phyloP scores from a whole-genome alignment of 2,113 vertebrate species.

The Cottus gobio region DNA sequence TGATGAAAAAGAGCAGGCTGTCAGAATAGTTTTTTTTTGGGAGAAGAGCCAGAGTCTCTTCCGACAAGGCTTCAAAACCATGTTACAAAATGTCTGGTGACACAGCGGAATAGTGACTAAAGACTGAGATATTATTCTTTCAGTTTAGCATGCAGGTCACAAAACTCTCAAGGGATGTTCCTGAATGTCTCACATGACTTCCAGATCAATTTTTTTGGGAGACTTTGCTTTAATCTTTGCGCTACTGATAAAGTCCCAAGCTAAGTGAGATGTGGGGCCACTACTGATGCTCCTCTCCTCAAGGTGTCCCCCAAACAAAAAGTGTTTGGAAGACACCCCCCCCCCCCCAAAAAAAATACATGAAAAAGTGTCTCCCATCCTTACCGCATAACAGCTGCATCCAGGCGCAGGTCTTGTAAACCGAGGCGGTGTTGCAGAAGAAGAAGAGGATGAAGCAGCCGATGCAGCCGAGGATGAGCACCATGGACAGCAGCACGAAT shows the following conservation, averaged over 20 bases:
- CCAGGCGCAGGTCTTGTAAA: slow-evolving; percentile 96
- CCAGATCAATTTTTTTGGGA: background rate
- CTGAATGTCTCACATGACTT: background rate
- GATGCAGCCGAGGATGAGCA: slow-evolving; percentile 92
- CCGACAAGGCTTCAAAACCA: background rate
- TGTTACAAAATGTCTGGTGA: background rate
- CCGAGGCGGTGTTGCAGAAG: slow-evolving; percentile 96
- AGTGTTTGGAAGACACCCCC: background rate
- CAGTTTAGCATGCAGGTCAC: background rate
- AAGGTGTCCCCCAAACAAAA: background rate
- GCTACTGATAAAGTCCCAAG: background rate
- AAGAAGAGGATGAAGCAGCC: slow-evolving; percentile 93
- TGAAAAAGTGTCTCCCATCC: slow-evolving; percentile 48
- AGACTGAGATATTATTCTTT: background rate
- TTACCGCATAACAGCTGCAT: slow-evolving; percentile 95
- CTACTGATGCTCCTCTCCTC: background rate
- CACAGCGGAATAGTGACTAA: background rate
- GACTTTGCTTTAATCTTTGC: background rate
- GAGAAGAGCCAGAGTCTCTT: background rate
- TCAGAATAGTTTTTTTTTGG: background rate
- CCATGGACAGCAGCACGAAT: slow-evolving; percentile 93
- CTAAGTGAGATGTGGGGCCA: background rate
- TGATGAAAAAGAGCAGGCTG: background rate
- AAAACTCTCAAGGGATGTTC: background rate
- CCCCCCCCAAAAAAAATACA: background rate